These are phyloP conservation scores for Drosophila sproati DNA, from an alignment of 1,140 invertebrate species.

Conservation along the genomic window DNA sequence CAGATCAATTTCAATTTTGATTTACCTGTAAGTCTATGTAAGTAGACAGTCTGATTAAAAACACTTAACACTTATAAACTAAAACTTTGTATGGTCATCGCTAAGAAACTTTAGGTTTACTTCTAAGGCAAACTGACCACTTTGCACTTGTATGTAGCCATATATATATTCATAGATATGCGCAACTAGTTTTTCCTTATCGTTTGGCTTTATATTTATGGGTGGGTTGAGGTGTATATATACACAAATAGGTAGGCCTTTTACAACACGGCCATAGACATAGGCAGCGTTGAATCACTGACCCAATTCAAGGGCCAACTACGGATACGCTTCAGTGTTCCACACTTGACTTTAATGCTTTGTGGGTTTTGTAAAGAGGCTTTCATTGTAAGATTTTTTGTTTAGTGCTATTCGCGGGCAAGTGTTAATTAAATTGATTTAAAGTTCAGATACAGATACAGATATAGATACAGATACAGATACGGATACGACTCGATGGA, in stretches of 20 bases:
- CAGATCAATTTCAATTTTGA: too few species aligned
- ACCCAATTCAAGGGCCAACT: constrained; percentile 60
- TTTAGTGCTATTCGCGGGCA: constrained; percentile 52
- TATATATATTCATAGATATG: constrained; percentile 6
- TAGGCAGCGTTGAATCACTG: constrained; percentile 58
- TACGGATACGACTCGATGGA: constrained; percentile 38
- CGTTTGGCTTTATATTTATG: constrained; percentile 37
- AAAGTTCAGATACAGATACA: constrained; percentile 18
- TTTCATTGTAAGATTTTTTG: constrained; percentile 37
- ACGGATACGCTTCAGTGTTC: constrained; percentile 41
- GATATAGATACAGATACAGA: constrained; percentile 12
- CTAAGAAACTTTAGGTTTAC: background rate
- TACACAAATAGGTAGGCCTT: constrained; percentile 2
- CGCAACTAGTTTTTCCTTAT: constrained; percentile 51
- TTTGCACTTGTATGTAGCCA: background rate
- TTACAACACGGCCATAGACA: background rate
- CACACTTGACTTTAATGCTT: constrained; percentile 38
- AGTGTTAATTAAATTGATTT: constrained; percentile 79
- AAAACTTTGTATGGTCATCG: constrained; percentile 6
- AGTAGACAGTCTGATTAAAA: constrained; percentile 12
- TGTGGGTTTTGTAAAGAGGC: constrained; percentile 25
- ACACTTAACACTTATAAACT: constrained; percentile 6
- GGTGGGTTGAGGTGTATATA: too few species aligned
- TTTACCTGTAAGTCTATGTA: background rate
- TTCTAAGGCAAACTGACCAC: constrained; percentile 20